Evolutionary conservation across 2,888 invertebrate species (phyloP), one percentile per base, ranked within the genome.

Genomic region (Diploptera punctata): DNA sequence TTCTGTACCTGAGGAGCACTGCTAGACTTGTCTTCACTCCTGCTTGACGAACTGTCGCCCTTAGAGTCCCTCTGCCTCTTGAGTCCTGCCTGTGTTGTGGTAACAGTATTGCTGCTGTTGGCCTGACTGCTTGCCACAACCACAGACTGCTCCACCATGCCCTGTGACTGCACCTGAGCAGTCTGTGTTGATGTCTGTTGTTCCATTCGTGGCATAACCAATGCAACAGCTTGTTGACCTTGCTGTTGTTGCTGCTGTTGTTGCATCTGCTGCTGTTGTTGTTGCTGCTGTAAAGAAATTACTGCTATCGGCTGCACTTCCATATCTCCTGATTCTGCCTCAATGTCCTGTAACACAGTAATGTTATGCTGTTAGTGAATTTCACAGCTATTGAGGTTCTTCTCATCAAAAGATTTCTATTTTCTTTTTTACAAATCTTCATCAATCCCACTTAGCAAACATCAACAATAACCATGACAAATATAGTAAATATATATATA

Each of bases 121-220:
- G 83, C 83, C 0, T 82, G 83, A 33, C 72, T 70, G 24, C 72
- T 69, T 1, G 78, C 78, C 13, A 78, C 75, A 38, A 78, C 79
- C 29, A 77, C 76, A 16, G 77, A 75, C 29, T 77, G 78, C 33
- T 73, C 74, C 60, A 74, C 76, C 18, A 70, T 44, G 44, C 70
- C 71, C 0, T 84, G 85, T 1, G 90, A 89, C 78, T 89, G 90
- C 19, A 21, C 38, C 24, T 70, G 68, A 81, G 82, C 75, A 79
- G 83, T 80, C 71, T 79, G 79, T 16, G 80, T 78, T 69, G 79
- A 78, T 7, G 68, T 65, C 44, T 68, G 73, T 33, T 67, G 67
- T 77, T 91, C 91, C 70, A 90, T 87, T 72, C 91, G 87, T 0
- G 91, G 92, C 77, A 91, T 85, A 21, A 91, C 91, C 75, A 91